These are phyloP conservation scores for Ferdinandea cuprea DNA, from an alignment of 2,888 invertebrate genomes.

Conservation along the genomic window DNA sequence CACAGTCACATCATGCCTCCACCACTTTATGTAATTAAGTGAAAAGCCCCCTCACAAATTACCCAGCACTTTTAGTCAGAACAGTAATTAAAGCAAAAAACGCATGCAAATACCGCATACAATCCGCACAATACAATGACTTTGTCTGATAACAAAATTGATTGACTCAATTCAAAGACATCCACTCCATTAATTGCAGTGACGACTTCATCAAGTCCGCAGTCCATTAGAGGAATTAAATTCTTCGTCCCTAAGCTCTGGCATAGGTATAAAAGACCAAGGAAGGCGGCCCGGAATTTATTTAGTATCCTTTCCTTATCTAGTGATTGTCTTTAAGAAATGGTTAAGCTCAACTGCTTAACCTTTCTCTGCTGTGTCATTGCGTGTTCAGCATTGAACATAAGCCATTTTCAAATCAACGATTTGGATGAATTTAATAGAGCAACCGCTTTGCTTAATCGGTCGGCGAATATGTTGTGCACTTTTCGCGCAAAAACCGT, in stretches of 20 bases:
- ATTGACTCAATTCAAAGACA: slow-evolving; percentile 37
- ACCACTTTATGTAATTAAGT: not conserved
- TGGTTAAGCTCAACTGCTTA: not conserved
- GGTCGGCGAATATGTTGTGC: slow-evolving; percentile 78
- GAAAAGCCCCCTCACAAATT: not conserved
- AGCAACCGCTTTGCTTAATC: slow-evolving; percentile 71
- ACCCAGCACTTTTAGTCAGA: not conserved
- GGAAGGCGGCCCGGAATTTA: not conserved
- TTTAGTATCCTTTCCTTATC: slow-evolving; percentile 37
- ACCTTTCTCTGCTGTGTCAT: slow-evolving; percentile 4
- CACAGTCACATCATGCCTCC: too few species aligned
- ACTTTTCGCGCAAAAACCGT: slow-evolving; percentile 78
- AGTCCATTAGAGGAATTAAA: slow-evolving; percentile 59
- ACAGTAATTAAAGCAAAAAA: slow-evolving; percentile 46
- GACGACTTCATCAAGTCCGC: not conserved
- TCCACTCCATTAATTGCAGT: slow-evolving; percentile 26
- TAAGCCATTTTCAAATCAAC: not conserved
- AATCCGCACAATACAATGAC: not conserved
- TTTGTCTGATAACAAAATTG: slow-evolving; percentile 12
- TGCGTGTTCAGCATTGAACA: slow-evolving; percentile 16
- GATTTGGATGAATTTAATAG: not conserved
- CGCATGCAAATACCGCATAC: slow-evolving; percentile 17
- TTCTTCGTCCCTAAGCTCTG: not conserved
- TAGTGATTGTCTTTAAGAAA: not conserved
- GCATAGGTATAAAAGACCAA: slow-evolving; percentile 28